Base-by-base conservation (phyloP, 2,113 vertebrate genomes). In the Morone saxatilis region DNA sequence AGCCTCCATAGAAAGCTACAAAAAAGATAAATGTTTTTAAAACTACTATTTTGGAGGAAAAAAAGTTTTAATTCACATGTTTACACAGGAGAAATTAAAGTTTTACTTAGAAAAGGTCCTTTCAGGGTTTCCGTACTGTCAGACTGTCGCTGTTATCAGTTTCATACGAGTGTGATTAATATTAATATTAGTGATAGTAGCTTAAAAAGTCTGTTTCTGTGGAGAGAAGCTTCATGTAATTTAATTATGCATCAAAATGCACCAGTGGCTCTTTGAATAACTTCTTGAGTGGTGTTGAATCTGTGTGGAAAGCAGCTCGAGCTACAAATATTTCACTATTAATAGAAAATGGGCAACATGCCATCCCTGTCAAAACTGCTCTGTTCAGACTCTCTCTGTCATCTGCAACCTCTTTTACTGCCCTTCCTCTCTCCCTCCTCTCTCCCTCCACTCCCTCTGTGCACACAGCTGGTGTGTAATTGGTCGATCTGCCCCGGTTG, bases 381-480 rank as follows among this genome's bases (percentile, higher is more conserved):
- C 43, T 43, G 51, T 75, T 84, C 78, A 43, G 63, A 79, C 41
- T 54, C 43, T 41, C 14, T 41, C 56, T 45, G 65, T 71, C 81
- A 76, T 74, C 50, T 76, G 20, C 63, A 78, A 17, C 75, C 76
- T 67, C 77, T 71, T 61, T 51, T 10, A 17, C 41, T 31, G 31
- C 31, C 31, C 45, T 13, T 12, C 45, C 45, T 13, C 45, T 36
- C 25, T 43, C 17, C 17, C 22, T 59, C 25, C 50, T 6, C 1
- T 17, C 25, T 3, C 50, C n/a, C 1, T 6, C 6, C 0, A 6
- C 20, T 31, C 11, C 25, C 31, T 40, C 45, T 12, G 38, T 36
- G 47, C 8, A 60, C 83, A 71, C 83, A 86, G 87, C 86, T 92
- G 86, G 68, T 59, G 70, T 40, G 79, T 86, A 87, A 91, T 86